Evolutionary conservation across 1,140 invertebrate genomes (phyloP).

Genomic region (Ceratina calcarata): DNA sequence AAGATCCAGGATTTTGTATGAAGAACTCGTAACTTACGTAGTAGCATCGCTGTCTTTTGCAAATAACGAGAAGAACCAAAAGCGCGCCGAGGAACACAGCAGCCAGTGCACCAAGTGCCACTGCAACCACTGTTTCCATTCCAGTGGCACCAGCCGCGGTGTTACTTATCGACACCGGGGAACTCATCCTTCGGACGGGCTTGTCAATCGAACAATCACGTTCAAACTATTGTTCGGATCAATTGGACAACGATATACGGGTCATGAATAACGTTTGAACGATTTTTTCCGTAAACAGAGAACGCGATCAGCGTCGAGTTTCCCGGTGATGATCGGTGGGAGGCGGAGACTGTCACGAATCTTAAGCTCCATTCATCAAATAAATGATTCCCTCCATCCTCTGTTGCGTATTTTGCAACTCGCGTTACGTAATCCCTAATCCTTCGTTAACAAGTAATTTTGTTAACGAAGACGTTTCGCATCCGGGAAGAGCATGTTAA

Average conservation of each 20-base stretch:
- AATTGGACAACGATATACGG: background rate
- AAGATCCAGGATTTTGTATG: background rate
- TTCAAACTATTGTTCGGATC: background rate
- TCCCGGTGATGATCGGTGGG: conserved; percentile 59
- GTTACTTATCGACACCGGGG: conserved; percentile 72
- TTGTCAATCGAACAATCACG: background rate
- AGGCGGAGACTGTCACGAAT: conserved; percentile 70
- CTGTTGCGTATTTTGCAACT: background rate
- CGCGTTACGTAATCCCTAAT: conserved; percentile 14
- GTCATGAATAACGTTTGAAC: conserved; percentile 24
- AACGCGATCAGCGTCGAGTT: conserved; percentile 47
- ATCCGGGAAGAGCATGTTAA: too few species aligned
- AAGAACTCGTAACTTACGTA: conserved; percentile 68
- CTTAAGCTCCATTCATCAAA: conserved; percentile 56
- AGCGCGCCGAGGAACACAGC: conserved; percentile 85
- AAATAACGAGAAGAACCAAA: conserved; percentile 85
- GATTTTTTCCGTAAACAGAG: background rate
- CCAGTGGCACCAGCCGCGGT: conserved; percentile 68
- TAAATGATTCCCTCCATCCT: background rate
- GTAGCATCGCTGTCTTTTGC: conserved; percentile 80
- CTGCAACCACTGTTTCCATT: conserved; percentile 86
- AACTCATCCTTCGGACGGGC: conserved; percentile 68
- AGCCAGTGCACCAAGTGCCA: conserved; percentile 84
- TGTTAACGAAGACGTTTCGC: too few species aligned
- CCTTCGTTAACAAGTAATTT: too few species aligned